Conservation (phyloP, 2,113 vertebrate species). For the Pseudorectes ferrugineus region DNA sequence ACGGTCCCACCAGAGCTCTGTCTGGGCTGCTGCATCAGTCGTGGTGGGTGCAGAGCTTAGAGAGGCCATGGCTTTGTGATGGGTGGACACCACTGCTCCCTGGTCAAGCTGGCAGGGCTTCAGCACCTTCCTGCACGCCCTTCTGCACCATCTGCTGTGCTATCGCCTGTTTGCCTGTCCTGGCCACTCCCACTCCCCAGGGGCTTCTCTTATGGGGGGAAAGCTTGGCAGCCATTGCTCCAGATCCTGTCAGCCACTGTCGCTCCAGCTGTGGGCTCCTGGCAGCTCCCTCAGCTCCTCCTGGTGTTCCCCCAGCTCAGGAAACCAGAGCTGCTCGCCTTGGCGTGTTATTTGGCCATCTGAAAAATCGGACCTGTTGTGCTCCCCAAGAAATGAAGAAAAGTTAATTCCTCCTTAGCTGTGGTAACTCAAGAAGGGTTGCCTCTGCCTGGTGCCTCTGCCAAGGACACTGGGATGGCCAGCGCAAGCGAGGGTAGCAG, state of each 20-base stretch:
- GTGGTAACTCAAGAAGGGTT: background rate
- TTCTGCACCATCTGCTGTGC: background rate
- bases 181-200: background rate
- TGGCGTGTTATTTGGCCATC: accelerated
- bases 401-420: background rate
- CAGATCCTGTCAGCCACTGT: background rate
- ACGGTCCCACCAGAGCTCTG: background rate
- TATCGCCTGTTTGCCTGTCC: background rate
- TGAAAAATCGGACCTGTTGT: background rate
- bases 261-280: background rate
- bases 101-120: background rate
- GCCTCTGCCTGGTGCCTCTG: background rate
- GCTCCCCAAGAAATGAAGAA: background rate
- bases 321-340: background rate
- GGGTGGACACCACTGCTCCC: background rate
- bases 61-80: background rate
- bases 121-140: background rate
- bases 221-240: background rate
- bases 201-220: background rate
- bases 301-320: accelerated
- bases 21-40: accelerated
- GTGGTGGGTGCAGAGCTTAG: background rate
- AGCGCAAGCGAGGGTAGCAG: accelerated
- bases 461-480: background rate
- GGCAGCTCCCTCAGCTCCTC: background rate